Percentiles rank a stretch among this genome's conserved stretches.
These are phyloP conservation scores for Orchestes rusci DNA, from an alignment of 2,888 invertebrate genomes.

Conservation along the genomic window DNA sequence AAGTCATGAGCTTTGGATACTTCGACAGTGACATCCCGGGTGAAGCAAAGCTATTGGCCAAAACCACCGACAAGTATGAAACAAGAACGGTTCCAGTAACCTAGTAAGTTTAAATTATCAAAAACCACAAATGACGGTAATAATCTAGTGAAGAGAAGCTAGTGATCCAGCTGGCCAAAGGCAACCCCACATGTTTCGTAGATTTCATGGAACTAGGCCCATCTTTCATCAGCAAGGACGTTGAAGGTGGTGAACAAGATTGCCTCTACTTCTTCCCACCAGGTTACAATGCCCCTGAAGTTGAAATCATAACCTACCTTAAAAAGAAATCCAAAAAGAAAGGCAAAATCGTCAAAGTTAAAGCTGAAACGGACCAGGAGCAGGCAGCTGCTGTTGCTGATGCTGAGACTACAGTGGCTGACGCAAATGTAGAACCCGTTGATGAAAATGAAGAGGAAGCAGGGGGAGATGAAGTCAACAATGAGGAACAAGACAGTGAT, in stretches of 20 bases:
- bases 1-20: constrained; percentile 60
- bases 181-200: constrained; percentile 56
- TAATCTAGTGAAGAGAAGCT: constrained; percentile 58
- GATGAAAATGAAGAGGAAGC: constrained; percentile 3
- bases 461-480: background rate
- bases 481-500: constrained; percentile 9
- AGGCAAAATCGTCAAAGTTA: constrained; percentile 22
- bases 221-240: constrained; percentile 60
- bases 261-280: constrained; percentile 62
- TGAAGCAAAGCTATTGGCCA: constrained; percentile 56
- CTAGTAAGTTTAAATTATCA: constrained; percentile 48
- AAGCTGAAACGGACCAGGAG: constrained; percentile 5
- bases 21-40: constrained; percentile 56
- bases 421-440: constrained; percentile 14
- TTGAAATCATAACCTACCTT: constrained; percentile 43
- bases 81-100: constrained; percentile 47
- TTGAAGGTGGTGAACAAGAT: constrained; percentile 56
- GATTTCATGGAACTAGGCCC: constrained; percentile 59
- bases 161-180: constrained; percentile 59
- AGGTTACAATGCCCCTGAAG: constrained; percentile 52
- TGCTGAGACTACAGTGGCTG: background rate
- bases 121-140: background rate
- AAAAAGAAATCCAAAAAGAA: constrained; percentile 50
- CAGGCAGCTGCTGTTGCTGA: constrained; percentile 4
- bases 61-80: constrained; percentile 56